Evolutionary conservation across 2,113 vertebrate genomes (phyloP).

Genomic region (Raja brachyura): DNA sequence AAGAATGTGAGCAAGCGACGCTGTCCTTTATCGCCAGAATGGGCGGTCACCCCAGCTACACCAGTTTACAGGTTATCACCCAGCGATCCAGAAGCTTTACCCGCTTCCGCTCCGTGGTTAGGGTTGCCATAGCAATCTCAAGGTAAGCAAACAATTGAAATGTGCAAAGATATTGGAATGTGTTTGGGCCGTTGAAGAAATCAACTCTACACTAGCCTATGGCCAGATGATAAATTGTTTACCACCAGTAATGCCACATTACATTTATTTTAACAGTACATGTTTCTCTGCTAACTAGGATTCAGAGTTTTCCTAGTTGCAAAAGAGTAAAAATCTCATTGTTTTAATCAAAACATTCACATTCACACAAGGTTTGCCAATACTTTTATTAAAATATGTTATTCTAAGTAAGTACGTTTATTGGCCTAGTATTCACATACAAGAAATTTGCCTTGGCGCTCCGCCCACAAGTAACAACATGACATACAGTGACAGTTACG

Average conservation of each 20-base stretch:
- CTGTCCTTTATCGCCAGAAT: conserved; percentile 78
- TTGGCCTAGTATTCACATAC: no score
- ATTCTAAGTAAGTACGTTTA: no score
- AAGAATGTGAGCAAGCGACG: conserved; percentile 90
- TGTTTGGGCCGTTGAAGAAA: neutral
- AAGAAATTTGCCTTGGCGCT: no score
- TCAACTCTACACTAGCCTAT: neutral
- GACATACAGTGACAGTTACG: no score
- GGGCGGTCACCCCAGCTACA: conserved; percentile 68
- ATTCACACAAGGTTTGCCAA: neutral
- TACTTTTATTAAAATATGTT: neutral
- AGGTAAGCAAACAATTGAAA: conserved; percentile 58
- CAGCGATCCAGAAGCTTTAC: conserved; percentile 67
- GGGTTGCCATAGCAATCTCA: conserved; percentile 84
- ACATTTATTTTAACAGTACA: neutral
- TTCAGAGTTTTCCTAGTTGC: neutral
- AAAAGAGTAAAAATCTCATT: neutral
- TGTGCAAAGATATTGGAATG: neutral
- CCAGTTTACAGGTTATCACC: conserved; percentile 57
- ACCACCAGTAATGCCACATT: neutral
- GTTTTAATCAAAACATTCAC: neutral
- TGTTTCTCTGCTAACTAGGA: neutral
- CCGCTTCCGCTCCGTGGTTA: conserved; percentile 79
- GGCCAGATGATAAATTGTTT: neutral
- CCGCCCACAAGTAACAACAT: no score